Conservation (phyloP, 2,888 invertebrate genomes). For the Conomelus anceps region DNA sequence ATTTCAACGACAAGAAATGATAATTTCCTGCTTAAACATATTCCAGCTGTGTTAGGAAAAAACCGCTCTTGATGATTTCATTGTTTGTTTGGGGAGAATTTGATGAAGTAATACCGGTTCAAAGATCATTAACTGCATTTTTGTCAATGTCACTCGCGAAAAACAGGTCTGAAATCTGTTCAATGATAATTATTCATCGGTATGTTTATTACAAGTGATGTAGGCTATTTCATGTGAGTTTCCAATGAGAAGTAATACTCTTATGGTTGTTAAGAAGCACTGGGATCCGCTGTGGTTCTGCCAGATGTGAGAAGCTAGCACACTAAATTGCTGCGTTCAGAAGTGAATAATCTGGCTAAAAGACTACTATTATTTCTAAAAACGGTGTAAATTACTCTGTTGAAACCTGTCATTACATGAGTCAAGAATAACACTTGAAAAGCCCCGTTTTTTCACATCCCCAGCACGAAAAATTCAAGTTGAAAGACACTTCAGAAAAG, state of each 20-base stretch:
- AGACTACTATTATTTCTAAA: not conserved
- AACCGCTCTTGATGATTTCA: not conserved
- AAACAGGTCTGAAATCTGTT: not conserved
- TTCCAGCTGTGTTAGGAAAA: not conserved
- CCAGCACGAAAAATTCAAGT: not conserved
- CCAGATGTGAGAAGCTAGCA: not conserved
- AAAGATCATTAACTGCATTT: not conserved
- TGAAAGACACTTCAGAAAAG: not conserved
- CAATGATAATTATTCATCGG: not conserved
- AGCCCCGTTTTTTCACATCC: not conserved
- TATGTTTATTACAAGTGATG: not conserved
- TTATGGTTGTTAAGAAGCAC: too few species aligned
- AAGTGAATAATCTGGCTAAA: not conserved
- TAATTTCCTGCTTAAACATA: not conserved
- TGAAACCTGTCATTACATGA: not conserved
- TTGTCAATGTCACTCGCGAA: not conserved
- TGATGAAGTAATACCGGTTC: not conserved
- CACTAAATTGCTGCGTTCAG: not conserved
- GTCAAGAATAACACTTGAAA: not conserved
- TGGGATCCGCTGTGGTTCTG: not conserved
- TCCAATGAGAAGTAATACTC: not conserved
- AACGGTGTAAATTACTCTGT: not conserved
- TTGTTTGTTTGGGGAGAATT: not conserved
- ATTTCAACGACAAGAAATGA: not conserved
- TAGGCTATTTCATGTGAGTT: not conserved